These are phyloP conservation scores for Lordiphosa collinella DNA, from an alignment of 1,140 invertebrate genomes.

Conservation along the genomic window DNA sequence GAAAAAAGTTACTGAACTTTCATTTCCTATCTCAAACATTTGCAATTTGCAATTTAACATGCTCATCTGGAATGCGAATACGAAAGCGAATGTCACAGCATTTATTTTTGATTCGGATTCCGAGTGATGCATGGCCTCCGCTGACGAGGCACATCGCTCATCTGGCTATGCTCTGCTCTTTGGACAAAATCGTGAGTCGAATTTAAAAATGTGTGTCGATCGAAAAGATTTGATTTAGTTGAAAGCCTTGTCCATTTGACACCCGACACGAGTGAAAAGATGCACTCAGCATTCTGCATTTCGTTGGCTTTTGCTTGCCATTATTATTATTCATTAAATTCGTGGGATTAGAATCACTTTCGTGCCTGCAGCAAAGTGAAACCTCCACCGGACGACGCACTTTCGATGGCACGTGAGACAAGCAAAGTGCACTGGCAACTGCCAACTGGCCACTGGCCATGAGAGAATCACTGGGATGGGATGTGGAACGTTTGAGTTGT, in stretches of 20 bases:
- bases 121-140: conserved; percentile 36
- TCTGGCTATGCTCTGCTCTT: conserved; percentile 19
- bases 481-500: neutral
- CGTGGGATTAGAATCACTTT: conserved; percentile 71
- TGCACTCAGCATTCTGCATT: conserved; percentile 41
- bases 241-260: conserved; percentile 44
- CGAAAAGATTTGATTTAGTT: conserved; percentile 46
- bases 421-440: conserved; percentile 39
- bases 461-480: conserved; percentile 5
- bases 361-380: conserved; percentile 56
- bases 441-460: conserved; percentile 8
- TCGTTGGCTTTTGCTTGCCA: conserved; percentile 9
- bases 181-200: conserved; percentile 67
- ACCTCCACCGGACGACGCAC: conserved; percentile 54
- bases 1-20: conserved; percentile 39
- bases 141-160: conserved; percentile 35
- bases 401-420: conserved; percentile 72
- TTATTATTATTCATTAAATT: conserved; percentile 63
- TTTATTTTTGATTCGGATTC: conserved; percentile 20
- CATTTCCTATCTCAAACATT: conserved; percentile 31
- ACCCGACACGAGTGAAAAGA: conserved; percentile 56
- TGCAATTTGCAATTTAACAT: conserved; percentile 21
- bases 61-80: conserved; percentile 31
- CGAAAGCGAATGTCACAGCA: conserved; percentile 30
- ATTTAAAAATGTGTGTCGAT: conserved; percentile 53